phyloP scores from a whole-genome alignment of 1,140 invertebrate genomes.

The Drosophila albomicans region DNA sequence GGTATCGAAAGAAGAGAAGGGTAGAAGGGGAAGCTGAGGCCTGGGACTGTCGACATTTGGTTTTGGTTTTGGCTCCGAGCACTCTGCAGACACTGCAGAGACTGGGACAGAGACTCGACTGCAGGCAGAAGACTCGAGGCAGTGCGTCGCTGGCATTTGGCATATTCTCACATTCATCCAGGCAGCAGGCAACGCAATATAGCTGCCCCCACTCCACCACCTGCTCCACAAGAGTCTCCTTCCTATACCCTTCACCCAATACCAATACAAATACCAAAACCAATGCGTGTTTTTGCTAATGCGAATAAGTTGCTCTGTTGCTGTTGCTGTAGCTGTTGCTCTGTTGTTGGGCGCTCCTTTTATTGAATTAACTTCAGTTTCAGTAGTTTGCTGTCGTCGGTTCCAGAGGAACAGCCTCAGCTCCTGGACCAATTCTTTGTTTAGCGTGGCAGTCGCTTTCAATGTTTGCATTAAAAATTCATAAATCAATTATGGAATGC shows the following conservation, averaged over 20 bases:
- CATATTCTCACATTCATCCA: conserved; percentile 79
- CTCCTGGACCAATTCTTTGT: conserved; percentile 27
- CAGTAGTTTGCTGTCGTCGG: conserved; percentile 39
- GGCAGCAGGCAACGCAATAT: conserved; percentile 37
- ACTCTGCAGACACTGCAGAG: conserved; percentile 26
- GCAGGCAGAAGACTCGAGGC: conserved; percentile 4
- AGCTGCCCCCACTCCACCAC: conserved; percentile 36
- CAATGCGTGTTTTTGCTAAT: conserved; percentile 78
- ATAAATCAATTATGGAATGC: conserved; percentile 85
- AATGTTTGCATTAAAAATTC: conserved; percentile 84
- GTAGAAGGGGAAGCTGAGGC: neutral
- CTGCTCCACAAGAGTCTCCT: neutral
- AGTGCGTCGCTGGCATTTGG: conserved; percentile 66
- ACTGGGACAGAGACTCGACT: neutral
- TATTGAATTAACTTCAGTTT: conserved; percentile 77
- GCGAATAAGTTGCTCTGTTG: conserved; percentile 70
- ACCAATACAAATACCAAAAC: conserved; percentile 21
- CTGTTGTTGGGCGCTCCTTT: conserved; percentile 46
- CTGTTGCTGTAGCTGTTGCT: conserved; percentile 46
- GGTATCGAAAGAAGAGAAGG: conserved; percentile 17
- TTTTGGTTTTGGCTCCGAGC: conserved; percentile 32
- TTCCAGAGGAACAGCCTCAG: neutral
- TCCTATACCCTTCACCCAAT: neutral
- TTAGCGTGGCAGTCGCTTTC: conserved; percentile 58
- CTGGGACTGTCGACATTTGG: conserved; percentile 36